Evolutionary conservation across 1,140 invertebrate genomes (phyloP), one percentile per base, ranked within the genome.

Genomic region (Anastrepha ludens): DNA sequence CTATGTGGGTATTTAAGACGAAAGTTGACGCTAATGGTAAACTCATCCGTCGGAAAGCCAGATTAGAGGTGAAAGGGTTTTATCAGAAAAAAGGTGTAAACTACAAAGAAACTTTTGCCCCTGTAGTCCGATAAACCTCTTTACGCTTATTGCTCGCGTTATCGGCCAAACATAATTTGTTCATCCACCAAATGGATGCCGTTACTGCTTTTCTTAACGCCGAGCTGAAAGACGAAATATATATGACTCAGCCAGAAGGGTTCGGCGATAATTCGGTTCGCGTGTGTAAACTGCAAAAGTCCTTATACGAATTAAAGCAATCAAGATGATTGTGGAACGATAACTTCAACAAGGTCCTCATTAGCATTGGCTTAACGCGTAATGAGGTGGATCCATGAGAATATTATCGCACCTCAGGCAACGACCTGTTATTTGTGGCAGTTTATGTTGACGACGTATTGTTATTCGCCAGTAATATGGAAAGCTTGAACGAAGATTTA

Each of bases 21-120:
- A 87, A 74, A 74, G 29, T 29, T 29, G 29, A 29, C 29, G 29
- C 29, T 29, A 29, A 29, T 29, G 29, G 29, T 29, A 29, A 58
- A 62, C 9, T 74, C 7, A 29, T 41, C 11, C 67, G 67, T 39
- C 44, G 44, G 81, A 94, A 94, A 89, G 93, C 94, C 74, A 85
- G 93, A 81, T 89, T 94, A 65, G 93, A 94, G 64, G 92, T 89
- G 13, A 90, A 90, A 89, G 91, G 93, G 6, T 93, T 85, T 88
- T 86, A 87, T 11, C 91, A 93, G 87, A 88, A 87, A 86, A 44
- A 78, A 70, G 92, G 90, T 20, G 89, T 93, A 47, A 91, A 94
- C 88, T 93, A 29, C 29, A 29, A 29, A 29, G 29, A 29, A 29
- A 29, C 29, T 29, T 29, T 29, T 29, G 29, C 29, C 29, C 29